Evolutionary conservation across 2,888 invertebrate genomes (phyloP).

Genomic region (Ceriagrion tenellum): DNA sequence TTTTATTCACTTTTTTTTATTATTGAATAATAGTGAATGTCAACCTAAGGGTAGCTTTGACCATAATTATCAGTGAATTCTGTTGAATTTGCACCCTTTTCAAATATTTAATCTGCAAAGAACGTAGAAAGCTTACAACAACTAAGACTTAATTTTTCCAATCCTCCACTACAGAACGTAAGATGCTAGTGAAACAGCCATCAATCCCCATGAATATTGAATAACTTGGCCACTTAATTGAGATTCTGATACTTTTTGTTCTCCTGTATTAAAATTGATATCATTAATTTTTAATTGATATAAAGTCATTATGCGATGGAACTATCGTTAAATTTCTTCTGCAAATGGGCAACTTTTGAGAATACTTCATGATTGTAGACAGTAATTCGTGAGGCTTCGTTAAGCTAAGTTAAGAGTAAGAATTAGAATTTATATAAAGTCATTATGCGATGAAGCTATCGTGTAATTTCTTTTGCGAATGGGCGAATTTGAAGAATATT

Average conservation of each 20-base stretch:
- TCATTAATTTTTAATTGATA: too few species aligned
- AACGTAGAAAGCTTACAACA: neutral
- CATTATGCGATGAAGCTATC: too few species aligned
- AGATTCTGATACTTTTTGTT: constrained; percentile 91
- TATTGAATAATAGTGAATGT: constrained; percentile 40
- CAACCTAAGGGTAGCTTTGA: constrained; percentile 36
- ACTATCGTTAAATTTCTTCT: too few species aligned
- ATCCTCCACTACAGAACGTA: neutral
- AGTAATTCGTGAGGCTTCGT: too few species aligned
- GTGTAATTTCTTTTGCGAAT: too few species aligned
- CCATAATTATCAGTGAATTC: neutral
- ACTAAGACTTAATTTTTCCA: neutral
- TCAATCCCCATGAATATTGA: constrained; percentile 88
- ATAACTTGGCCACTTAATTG: constrained; percentile 96
- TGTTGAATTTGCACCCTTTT: constrained; percentile 20
- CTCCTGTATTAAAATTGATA: too few species aligned
- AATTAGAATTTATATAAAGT: too few species aligned
- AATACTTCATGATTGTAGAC: too few species aligned
- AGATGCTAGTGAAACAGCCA: neutral
- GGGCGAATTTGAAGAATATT: too few species aligned
- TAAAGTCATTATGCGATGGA: too few species aligned
- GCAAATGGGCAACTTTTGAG: too few species aligned
- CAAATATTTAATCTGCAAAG: neutral
- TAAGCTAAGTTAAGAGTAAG: too few species aligned
- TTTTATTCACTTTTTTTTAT: constrained; percentile 45